These are phyloP conservation scores for Ctenicera cuprea DNA, from an alignment of 2,888 invertebrate species.

Conservation along the genomic window DNA sequence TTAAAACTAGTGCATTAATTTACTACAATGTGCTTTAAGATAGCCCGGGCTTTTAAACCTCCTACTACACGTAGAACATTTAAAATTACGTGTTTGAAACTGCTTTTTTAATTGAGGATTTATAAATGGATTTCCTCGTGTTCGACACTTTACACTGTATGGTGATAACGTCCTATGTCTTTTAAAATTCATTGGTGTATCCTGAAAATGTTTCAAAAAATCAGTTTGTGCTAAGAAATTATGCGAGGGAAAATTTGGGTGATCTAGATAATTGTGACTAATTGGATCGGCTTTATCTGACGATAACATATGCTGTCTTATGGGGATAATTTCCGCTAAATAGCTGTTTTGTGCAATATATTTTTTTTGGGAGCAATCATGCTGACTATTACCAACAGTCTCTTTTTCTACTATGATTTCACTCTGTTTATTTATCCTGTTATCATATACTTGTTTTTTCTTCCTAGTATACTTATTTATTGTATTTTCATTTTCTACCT, in stretches of 20 bases:
- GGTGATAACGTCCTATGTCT: slow-evolving; percentile 56
- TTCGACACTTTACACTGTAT: slow-evolving; percentile 67
- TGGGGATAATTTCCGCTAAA: slow-evolving; percentile 32
- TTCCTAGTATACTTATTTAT: not conserved
- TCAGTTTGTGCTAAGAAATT: slow-evolving; percentile 1
- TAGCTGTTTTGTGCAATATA: slow-evolving; percentile 20
- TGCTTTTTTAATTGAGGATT: slow-evolving; percentile 69
- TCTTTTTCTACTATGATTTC: too few species aligned
- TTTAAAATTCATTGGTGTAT: slow-evolving; percentile 45
- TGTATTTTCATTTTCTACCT: not conserved
- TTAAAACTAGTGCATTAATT: slow-evolving; percentile 65
- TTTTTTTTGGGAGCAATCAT: too few species aligned
- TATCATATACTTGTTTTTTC: too few species aligned
- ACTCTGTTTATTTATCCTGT: too few species aligned
- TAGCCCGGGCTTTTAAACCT: slow-evolving; percentile 71
- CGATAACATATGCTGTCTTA: not conserved
- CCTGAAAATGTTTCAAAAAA: slow-evolving; percentile 2
- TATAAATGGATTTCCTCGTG: slow-evolving; percentile 69
- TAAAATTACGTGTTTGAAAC: slow-evolving; percentile 69
- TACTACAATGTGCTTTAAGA: slow-evolving; percentile 70
- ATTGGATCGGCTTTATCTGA: not conserved
- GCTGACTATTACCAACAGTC: too few species aligned
- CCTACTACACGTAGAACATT: slow-evolving; percentile 69
- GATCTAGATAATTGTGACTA: not conserved
- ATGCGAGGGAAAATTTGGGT: not conserved